Percentiles rank a stretch among this genome's conserved stretches.
Evolutionary conservation across 2,888 invertebrate genomes (phyloP).

Genomic region (Heteropelma amictum): DNA sequence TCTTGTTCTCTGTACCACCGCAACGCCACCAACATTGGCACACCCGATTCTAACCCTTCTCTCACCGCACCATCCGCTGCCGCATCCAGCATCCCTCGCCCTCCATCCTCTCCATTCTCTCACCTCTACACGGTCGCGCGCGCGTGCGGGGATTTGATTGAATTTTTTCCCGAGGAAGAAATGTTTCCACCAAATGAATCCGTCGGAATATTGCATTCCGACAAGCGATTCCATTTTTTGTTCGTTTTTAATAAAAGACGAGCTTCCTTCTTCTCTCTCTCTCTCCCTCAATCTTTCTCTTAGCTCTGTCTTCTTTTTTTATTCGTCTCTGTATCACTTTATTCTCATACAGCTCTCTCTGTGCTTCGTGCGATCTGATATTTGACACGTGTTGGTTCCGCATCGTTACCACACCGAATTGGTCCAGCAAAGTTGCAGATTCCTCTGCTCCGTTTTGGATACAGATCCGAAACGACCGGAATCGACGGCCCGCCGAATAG

Average conservation of each 20-base stretch:
- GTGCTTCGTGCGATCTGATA: too few relatives aligned
- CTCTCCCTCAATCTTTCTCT: neutral
- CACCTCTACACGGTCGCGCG: slow-evolving; percentile 53
- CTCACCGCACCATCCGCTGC: slow-evolving; percentile 27
- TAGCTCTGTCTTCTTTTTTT: neutral
- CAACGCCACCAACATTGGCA: slow-evolving; percentile 32
- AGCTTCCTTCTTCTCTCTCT: slow-evolving; percentile 58
- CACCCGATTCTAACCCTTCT: slow-evolving; percentile 27
- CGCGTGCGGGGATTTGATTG: slow-evolving; percentile 72
- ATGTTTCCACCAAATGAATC: slow-evolving; percentile 78
- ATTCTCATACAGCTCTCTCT: slow-evolving; percentile 25
- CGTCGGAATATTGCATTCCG: slow-evolving; percentile 78
- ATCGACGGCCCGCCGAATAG: too few relatives aligned
- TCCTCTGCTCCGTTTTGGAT: too few relatives aligned
- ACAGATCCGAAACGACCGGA: too few relatives aligned
- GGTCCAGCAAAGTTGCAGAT: too few relatives aligned
- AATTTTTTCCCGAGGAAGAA: slow-evolving; percentile 76
- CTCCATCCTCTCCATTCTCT: slow-evolving; percentile 48
- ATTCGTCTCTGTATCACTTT: neutral
- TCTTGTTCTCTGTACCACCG: neutral
- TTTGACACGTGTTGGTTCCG: too few relatives aligned
- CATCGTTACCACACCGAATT: too few relatives aligned
- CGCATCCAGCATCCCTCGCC: slow-evolving; percentile 25
- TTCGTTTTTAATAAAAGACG: slow-evolving; percentile 76
- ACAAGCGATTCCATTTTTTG: slow-evolving; percentile 75